Base-by-base conservation (phyloP, 2,113 vertebrate genomes). In the Phrynosoma platyrhinos region DNA sequence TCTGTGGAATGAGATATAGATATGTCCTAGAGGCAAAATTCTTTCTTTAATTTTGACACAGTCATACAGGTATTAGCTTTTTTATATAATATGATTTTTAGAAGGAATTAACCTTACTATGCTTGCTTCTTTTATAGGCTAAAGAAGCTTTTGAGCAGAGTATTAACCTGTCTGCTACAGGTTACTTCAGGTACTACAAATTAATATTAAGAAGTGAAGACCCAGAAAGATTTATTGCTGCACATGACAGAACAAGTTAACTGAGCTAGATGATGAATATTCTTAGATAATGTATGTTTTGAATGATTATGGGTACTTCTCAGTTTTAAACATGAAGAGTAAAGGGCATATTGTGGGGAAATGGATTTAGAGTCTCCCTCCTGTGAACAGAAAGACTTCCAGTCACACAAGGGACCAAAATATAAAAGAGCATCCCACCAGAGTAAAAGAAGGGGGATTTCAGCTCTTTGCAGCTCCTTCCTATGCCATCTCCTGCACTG, bases 81-180 rank as follows among this genome's bases (percentile, higher is more conserved):
- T 30, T 36, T 10, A 12, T 0, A 1, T 62, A 71, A 32, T 10
- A 52, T 71, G 74, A 80, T 25, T n/a, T 84, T 79, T 27, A 27
- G 68, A 79, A 83, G 79, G 16, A 91, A 69, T 83, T 62, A 91
- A 87, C 14, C 90, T 74, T 90, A 91, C 12, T 62, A 55, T 30
- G 36, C 40, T 52, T 32, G 80, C 88, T 0, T 93, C 13, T 91
- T 92, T 76, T 95, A 40, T 94, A 99, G 98, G 90, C 97, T 91
- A 90, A 83, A 62, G 92, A 91, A 88, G 98, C 98, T 16, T 98
- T 97, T 94, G 85, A 97, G 77, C 89, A 97, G 87, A 98, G 96
- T 82, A 97, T 98, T 93, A 98, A 94, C 87, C 95, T 99, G 83
- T 99, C 98, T 53, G 97, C 98, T 30, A 98, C 98, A 83, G 98